phyloP scores from a whole-genome alignment of 2,797 vertebrate genomes.

The Mastacembelus armatus region DNA sequence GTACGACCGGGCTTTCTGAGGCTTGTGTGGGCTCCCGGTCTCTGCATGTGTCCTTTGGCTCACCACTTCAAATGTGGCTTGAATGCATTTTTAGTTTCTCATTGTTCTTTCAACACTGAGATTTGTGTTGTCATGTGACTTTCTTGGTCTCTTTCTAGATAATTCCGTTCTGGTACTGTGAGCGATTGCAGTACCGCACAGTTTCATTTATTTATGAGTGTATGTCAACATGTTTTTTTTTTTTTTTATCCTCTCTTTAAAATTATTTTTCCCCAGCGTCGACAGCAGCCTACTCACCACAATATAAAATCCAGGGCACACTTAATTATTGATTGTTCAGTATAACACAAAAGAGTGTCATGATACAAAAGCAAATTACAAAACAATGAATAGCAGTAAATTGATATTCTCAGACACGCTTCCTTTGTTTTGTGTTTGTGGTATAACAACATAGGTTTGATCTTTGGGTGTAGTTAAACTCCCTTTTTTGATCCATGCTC shows the following conservation, averaged over 20 bases:
- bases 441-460: not conserved
- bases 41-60: not conserved
- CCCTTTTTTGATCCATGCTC: too few relatives aligned
- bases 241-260: not conserved
- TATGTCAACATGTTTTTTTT: slow-evolving; percentile 1
- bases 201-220: slow-evolving; percentile 2
- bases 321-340: slow-evolving; percentile 47
- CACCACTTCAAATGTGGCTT: not conserved
- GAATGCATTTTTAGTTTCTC: not conserved
- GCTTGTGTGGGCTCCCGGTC: not conserved
- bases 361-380: slow-evolving; percentile 20
- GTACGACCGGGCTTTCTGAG: not conserved
- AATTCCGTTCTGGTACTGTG: not conserved
- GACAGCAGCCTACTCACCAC: slow-evolving; percentile 10
- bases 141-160: not conserved
- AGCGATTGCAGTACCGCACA: not conserved
- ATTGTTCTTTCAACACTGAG: slow-evolving; percentile 1
- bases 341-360: slow-evolving; percentile 15
- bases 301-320: slow-evolving; percentile 31
- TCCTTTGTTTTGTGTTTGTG: not conserved
- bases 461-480: not conserved
- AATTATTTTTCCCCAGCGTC: not conserved
- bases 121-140: slow-evolving; percentile 10
- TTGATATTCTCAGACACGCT: not conserved
- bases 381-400: slow-evolving; percentile 1